Conservation (phyloP, 2,113 vertebrate species). For the Nettapus auritus region DNA sequence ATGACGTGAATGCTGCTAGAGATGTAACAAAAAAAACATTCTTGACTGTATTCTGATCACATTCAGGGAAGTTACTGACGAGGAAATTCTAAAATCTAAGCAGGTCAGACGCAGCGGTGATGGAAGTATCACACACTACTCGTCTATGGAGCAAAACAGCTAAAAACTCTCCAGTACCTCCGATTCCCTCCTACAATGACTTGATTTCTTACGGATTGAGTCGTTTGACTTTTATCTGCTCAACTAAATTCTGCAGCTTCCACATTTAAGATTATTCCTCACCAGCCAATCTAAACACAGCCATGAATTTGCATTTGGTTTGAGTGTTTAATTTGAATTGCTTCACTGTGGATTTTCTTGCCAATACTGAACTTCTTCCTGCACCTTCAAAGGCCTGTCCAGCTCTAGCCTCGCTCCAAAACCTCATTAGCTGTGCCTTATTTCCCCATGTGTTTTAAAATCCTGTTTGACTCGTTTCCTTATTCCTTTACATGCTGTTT, state of each 20-base stretch:
- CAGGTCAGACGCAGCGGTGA: not conserved
- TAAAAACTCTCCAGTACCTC: not conserved
- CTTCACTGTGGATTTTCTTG: not conserved
- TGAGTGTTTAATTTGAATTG: not conserved
- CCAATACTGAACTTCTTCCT: not conserved
- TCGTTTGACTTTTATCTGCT: not conserved
- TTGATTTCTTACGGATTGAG: not conserved
- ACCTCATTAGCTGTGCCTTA: not conserved
- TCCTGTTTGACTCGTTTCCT: not conserved
- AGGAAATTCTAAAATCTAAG: not conserved
- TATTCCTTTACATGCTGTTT: not conserved
- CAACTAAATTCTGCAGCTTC: not conserved
- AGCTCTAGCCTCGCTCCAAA: not conserved
- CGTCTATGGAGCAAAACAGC: not conserved
- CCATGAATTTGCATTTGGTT: not conserved
- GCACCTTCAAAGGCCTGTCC: not conserved
- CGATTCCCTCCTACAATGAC: not conserved
- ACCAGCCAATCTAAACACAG: not conserved
- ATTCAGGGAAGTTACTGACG: not conserved
- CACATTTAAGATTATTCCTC: not conserved
- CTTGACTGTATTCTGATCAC: not conserved
- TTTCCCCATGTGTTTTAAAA: not conserved
- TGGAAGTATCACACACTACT: not conserved
- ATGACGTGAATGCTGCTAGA: conserved; percentile 42
- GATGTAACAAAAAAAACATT: not conserved